Percentiles rank a stretch among this genome's conserved stretches.
These are phyloP conservation scores for Myioborus melanocephalus DNA, from an alignment of 2,797 vertebrate genomes.

Conservation along the genomic window DNA sequence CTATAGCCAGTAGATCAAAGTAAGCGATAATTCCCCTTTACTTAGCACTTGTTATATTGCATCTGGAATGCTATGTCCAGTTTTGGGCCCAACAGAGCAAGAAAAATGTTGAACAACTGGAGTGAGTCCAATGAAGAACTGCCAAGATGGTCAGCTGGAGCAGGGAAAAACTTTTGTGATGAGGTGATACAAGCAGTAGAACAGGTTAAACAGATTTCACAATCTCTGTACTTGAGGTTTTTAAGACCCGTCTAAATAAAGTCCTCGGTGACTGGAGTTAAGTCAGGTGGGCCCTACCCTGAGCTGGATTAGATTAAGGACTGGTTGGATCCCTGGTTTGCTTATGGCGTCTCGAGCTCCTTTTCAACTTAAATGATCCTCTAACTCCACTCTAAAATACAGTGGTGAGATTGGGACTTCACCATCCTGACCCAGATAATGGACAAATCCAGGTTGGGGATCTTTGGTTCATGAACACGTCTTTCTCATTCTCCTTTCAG, in stretches of 20 bases:
- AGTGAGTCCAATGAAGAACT: not conserved
- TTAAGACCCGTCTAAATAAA: not conserved
- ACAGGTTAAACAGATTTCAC: not conserved
- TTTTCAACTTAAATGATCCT: not conserved
- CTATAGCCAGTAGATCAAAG: not conserved
- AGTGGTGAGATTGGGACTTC: not conserved
- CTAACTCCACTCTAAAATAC: not conserved
- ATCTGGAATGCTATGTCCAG: not conserved
- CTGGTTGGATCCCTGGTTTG: not conserved
- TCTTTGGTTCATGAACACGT: not conserved
- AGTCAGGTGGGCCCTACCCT: not conserved
- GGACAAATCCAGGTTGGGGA: not conserved
- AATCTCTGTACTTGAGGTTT: not conserved
- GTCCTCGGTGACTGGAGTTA: not conserved
- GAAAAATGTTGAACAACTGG: not conserved
- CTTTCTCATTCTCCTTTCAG: not conserved
- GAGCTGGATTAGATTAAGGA: not conserved
- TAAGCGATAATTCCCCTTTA: not conserved
- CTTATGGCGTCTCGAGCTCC: not conserved
- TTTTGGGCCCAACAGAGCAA: not conserved
- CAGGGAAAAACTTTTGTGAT: not conserved
- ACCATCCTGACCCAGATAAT: not conserved
- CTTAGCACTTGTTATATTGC: not conserved
- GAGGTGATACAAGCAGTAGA: not conserved
- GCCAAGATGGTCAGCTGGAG: not conserved